These are phyloP conservation scores for Channa maculata DNA, from an alignment of 2,113 vertebrate genomes.

Conservation along the genomic window DNA sequence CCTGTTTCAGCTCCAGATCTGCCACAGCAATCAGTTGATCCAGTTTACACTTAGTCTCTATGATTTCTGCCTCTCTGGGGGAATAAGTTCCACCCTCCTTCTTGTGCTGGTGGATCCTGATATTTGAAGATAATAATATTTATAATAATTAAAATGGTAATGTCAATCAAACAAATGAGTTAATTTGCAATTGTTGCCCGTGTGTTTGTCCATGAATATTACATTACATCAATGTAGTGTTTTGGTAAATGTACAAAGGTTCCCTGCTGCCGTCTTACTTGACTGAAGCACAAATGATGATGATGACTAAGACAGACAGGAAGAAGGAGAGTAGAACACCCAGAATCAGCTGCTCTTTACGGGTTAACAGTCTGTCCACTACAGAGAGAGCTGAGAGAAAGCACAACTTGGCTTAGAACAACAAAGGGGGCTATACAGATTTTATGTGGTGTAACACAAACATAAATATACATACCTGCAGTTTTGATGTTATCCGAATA, in stretches of 20 bases:
- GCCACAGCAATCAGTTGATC: conserved; percentile 97
- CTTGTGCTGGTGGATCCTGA: conserved; percentile 93
- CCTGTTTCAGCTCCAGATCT: conserved; percentile 96
- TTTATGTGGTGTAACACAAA: not conserved
- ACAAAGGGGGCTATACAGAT: not conserved
- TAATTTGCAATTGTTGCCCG: not conserved
- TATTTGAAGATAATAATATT: conserved; percentile 43
- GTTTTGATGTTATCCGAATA: conserved; percentile 93
- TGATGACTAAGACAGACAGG: conserved; percentile 89
- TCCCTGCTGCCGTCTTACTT: conserved; percentile 82
- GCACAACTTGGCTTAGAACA: not conserved
- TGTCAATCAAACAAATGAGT: conserved; percentile 17
- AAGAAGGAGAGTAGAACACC: conserved; percentile 93
- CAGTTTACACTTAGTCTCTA: conserved; percentile 96
- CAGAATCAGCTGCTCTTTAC: conserved; percentile 93
- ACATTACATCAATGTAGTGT: not conserved
- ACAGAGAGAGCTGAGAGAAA: conserved; percentile 25
- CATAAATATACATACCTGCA: conserved; percentile 83
- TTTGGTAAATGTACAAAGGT: not conserved
- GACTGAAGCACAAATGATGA: conserved; percentile 91
- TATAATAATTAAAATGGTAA: not conserved
- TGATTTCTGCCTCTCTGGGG: conserved; percentile 95
- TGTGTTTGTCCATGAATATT: not conserved
- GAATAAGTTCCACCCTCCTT: conserved; percentile 97
- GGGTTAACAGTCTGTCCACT: conserved; percentile 88